Percentiles rank a stretch among this genome's conserved stretches.
Evolutionary conservation across 2,888 invertebrate genomes (phyloP).

Genomic region (Agrenia bidenticulata): DNA sequence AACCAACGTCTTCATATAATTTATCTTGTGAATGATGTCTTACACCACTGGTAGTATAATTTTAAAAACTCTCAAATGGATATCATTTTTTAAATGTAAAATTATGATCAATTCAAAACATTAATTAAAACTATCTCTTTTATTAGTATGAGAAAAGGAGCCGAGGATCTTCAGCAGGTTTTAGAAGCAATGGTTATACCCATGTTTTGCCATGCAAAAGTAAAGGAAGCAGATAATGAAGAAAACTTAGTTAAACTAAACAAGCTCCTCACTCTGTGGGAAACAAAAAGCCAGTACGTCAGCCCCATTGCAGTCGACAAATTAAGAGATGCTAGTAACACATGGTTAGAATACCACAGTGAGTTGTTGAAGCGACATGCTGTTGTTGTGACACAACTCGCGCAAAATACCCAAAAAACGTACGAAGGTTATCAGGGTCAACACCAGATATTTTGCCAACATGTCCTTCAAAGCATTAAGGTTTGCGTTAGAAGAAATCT

Average conservation of each 20-base stretch:
- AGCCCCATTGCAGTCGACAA: conserved; percentile 78
- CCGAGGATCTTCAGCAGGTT: conserved; percentile 86
- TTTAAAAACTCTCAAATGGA: not conserved
- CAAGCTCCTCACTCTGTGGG: conserved; percentile 93
- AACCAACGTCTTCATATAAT: conserved; percentile 94
- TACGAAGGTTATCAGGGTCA: conserved; percentile 89
- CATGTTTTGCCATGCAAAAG: conserved; percentile 93
- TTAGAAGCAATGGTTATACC: conserved; percentile 95
- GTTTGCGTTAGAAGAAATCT: conserved; percentile 56
- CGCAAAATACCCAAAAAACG: conserved; percentile 76
- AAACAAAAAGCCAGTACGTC: conserved; percentile 89
- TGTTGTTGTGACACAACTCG: conserved; percentile 72
- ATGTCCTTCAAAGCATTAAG: conserved; percentile 85
- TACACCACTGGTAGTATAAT: conserved; percentile 85
- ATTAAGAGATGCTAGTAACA: conserved; percentile 80
- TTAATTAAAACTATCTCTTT: not conserved
- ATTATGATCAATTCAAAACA: not conserved
- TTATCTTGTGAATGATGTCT: conserved; percentile 96
- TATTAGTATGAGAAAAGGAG: conserved; percentile 87
- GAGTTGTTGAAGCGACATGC: conserved; percentile 79
- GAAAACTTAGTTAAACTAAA: conserved; percentile 88
- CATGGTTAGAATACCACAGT: conserved; percentile 87
- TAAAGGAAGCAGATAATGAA: conserved; percentile 69
- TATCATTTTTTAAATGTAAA: not conserved
- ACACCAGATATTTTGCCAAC: conserved; percentile 91